Percentiles rank a stretch among this genome's conserved stretches.
Evolutionary conservation across 1,140 invertebrate genomes (phyloP).

Genomic region (Copidosoma floridanum): DNA sequence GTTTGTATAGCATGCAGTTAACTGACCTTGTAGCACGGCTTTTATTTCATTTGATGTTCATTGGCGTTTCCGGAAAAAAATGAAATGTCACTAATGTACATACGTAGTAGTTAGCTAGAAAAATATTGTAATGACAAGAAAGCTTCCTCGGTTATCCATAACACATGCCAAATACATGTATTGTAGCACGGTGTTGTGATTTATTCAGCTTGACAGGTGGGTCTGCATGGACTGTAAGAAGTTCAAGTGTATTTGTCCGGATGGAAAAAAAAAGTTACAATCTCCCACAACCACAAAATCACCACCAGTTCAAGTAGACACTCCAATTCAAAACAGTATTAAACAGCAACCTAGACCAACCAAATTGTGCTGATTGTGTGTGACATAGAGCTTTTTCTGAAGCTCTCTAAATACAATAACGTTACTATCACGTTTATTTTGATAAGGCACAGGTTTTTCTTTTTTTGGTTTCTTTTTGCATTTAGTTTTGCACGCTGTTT

Average conservation of each 20-base stretch:
- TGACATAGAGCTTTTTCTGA: slow-evolving; percentile 11
- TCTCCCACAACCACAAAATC: slow-evolving; percentile 32
- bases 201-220: slow-evolving; percentile 60
- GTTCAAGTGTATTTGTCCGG: slow-evolving; percentile 56
- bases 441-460: slow-evolving; percentile 45
- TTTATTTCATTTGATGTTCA: slow-evolving; percentile 12
- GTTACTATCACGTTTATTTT: slow-evolving; percentile 32
- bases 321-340: slow-evolving; percentile 46
- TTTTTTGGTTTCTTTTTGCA: slow-evolving; percentile 47
- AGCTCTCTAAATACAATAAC: slow-evolving; percentile 7
- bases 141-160: background rate
- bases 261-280: slow-evolving; percentile 44
- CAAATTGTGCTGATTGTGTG: slow-evolving; percentile 39
- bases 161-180: slow-evolving; percentile 27
- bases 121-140: too few species aligned
- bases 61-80: background rate
- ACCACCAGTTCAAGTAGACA: slow-evolving; percentile 39
- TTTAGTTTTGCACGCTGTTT: slow-evolving; percentile 35
- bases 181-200: slow-evolving; percentile 51
- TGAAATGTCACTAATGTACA: too few species aligned
- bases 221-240: slow-evolving; percentile 58
- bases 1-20: slow-evolving; percentile 19
- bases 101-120: too few species aligned
- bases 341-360: slow-evolving; percentile 47
- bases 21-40: slow-evolving; percentile 36